Evolutionary conservation across 2,113 vertebrate species (phyloP).

Genomic region (Bubo blakistoni): DNA sequence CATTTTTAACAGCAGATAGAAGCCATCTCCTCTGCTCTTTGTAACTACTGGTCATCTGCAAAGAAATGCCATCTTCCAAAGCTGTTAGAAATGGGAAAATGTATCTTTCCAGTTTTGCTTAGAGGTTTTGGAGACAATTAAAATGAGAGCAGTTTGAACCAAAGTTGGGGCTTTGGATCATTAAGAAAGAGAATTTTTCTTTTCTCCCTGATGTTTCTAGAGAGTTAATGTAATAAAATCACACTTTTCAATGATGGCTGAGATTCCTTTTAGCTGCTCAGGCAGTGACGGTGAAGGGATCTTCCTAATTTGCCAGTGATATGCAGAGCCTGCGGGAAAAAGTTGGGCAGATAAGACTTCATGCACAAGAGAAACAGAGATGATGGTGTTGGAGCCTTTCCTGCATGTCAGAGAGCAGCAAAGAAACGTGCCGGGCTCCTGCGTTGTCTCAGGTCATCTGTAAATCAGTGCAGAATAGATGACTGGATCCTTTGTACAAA

Average conservation of each 20-base stretch:
- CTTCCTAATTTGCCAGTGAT: not conserved
- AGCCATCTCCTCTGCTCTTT: not conserved
- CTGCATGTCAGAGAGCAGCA: not conserved
- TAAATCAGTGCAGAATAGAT: not conserved
- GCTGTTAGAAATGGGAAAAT: not conserved
- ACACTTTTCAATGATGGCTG: not conserved
- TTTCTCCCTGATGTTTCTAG: not conserved
- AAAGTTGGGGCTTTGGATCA: not conserved
- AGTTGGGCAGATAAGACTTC: not conserved
- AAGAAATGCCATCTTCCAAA: not conserved
- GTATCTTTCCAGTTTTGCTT: not conserved
- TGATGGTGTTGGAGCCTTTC: not conserved
- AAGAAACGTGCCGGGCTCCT: rapidly evolving
- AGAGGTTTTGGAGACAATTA: not conserved
- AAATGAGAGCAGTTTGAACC: not conserved
- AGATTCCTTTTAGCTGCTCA: not conserved
- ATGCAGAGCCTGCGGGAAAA: not conserved
- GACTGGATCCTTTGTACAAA: not conserved
- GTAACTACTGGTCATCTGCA: not conserved
- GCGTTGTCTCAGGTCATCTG: not conserved
- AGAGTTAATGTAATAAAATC: not conserved
- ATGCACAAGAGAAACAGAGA: not conserved
- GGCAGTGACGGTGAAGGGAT: not conserved
- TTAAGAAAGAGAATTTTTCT: not conserved
- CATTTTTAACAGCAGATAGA: not conserved